These are phyloP conservation scores for Aldrovandia affinis DNA, from an alignment of 2,797 vertebrate genomes.

Conservation along the genomic window DNA sequence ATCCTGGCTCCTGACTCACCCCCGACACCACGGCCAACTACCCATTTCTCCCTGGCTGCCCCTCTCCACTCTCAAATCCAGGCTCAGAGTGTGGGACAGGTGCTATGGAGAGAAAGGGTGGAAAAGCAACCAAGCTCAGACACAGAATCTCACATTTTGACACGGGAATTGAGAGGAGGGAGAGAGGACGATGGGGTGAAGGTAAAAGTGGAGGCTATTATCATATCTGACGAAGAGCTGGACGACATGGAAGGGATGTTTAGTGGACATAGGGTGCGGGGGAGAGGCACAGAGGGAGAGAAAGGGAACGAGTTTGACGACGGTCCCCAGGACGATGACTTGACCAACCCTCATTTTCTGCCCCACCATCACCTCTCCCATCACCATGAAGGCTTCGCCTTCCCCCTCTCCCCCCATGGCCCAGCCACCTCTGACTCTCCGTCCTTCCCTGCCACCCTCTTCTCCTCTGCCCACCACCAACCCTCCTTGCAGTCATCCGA, in stretches of 20 bases:
- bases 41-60: slow-evolving; percentile 29
- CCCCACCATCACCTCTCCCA: slow-evolving; percentile 75
- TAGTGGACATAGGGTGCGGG: neutral
- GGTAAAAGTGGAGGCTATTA: slow-evolving; percentile 90
- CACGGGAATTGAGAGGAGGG: slow-evolving; percentile 10
- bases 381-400: slow-evolving; percentile 64
- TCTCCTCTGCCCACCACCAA: slow-evolving; percentile 42
- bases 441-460: slow-evolving; percentile 50
- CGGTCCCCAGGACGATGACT: slow-evolving; percentile 71
- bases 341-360: slow-evolving; percentile 69
- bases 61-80: slow-evolving; percentile 38
- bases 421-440: slow-evolving; percentile 60
- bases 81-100: neutral
- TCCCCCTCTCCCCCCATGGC: slow-evolving; percentile 71
- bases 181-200: slow-evolving; percentile 55
- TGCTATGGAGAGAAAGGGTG: slow-evolving; percentile 19
- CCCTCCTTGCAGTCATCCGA: slow-evolving; percentile 59
- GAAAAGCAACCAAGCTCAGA: neutral
- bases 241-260: slow-evolving; percentile 68
- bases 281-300: slow-evolving; percentile 35
- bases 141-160: slow-evolving; percentile 10
- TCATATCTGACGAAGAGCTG: slow-evolving; percentile 90
- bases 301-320: slow-evolving; percentile 70
- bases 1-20: slow-evolving; percentile 50
- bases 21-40: slow-evolving; percentile 30